Percentiles rank a stretch among this genome's conserved stretches.
phyloP scores from a whole-genome alignment of 2,113 vertebrate species.

The Lates calcarifer region DNA sequence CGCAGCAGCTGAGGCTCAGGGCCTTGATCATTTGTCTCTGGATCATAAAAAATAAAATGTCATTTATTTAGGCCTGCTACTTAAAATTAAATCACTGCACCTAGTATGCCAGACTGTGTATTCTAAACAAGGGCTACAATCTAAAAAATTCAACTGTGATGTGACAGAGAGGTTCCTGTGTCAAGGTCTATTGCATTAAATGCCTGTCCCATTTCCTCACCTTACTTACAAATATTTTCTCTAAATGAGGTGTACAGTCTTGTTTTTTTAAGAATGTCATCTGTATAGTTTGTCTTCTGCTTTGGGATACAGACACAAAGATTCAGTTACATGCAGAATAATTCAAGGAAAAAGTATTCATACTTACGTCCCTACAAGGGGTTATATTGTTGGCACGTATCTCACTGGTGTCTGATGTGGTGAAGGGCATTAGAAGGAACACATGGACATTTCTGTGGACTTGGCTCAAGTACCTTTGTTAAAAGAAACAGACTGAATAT shows the following conservation, averaged over 20 bases:
- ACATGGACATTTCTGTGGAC: slow-evolving; percentile 86
- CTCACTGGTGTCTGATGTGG: neutral
- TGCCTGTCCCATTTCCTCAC: neutral
- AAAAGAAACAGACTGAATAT: slow-evolving; percentile 12
- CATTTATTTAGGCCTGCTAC: neutral
- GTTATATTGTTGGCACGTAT: slow-evolving; percentile 1
- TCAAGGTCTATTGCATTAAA: neutral
- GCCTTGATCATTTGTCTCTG: slow-evolving; percentile 72
- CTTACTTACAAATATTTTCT: neutral
- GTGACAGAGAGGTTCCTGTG: neutral
- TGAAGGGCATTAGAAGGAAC: slow-evolving; percentile 83
- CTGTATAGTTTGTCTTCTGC: neutral
- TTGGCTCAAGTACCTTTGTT: slow-evolving; percentile 73
- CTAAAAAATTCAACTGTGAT: neutral
- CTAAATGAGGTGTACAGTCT: neutral
- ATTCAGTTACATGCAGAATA: neutral
- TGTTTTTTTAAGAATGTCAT: neutral
- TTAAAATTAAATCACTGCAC: neutral
- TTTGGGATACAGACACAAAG: neutral
- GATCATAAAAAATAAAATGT: neutral
- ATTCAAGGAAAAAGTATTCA: slow-evolving; percentile 3
- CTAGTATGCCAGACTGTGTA: neutral
- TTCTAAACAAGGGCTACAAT: neutral
- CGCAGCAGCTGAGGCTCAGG: slow-evolving; percentile 78
- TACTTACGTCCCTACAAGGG: slow-evolving; percentile 29